Evolutionary conservation across 2,797 vertebrate genomes (phyloP), one percentile per base, ranked within the genome.

Genomic region (Melanogrammus aeglefinus): DNA sequence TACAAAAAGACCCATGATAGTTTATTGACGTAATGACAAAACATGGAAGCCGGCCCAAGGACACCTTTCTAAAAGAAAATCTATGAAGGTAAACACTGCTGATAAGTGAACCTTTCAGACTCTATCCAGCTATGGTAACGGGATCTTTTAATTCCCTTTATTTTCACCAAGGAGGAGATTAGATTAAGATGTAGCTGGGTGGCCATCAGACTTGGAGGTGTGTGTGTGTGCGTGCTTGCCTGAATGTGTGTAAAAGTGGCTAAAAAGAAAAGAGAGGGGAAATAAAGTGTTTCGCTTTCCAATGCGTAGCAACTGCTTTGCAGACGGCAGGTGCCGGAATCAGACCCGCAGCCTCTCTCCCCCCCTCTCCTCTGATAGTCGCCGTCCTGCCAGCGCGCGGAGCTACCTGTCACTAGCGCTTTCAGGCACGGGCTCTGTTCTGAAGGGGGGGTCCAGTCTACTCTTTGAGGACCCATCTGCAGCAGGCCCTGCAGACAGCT

Each of bases 101-200:
- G 63, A n/a, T 27, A 27, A 66, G 44, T 47, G 38, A 6, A 63
- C 21, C 8, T 66, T n/a, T 66, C 24, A 66, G 57, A 66, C 57
- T 27, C 21, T 12, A 33, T 78, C 41, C 75, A 63, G 57, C 38
- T 82, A 70, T 36, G 79, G 76, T 66, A 14, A 6, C 77, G 27
- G 80, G 73, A 73, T 1, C 16, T 39, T 86, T 83, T 85, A 78
- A 83, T 86, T 77, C 75, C n/a, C 41, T 39, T 39, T 72, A 9
- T 35, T 57, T 76, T 79, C 80, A 27, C 10, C n/a, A n/a, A 79
- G 75, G 75, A 76, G 41, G 77, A 18, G 44, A 14, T 9, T 41
- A 39, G 66, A 75, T 84, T 79, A 82, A 74, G 80, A 86, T 80
- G 51, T 76, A 29, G 39, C 47, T 16, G n/a, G 39, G 79, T 79